Evolutionary conservation across 35 echinoderm and acorn worm genomes (phyloP).

Genomic region (Diadema setosum): DNA sequence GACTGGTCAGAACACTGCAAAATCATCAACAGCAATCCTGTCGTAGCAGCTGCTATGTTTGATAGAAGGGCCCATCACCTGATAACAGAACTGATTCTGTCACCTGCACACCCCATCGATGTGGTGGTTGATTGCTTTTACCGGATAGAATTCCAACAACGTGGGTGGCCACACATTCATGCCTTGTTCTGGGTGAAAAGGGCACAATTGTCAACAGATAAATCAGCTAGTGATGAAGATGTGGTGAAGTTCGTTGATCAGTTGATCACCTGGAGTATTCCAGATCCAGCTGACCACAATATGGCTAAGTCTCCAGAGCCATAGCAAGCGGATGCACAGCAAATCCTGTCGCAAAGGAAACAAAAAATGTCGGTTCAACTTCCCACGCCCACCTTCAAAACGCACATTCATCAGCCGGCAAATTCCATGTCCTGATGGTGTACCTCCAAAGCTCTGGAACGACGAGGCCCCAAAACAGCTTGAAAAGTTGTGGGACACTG

Average conservation of each 20-base stretch:
- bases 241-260: constrained; percentile 29
- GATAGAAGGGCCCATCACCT: constrained; percentile 56
- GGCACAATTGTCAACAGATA: constrained; percentile 21
- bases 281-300: neutral
- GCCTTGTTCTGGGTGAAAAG: constrained; percentile 59
- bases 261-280: constrained; percentile 1
- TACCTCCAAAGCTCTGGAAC: neutral
- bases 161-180: constrained; percentile 55
- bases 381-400: neutral
- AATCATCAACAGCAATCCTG: constrained; percentile 44
- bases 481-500: neutral
- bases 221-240: neutral
- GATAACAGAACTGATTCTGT: constrained; percentile 48
- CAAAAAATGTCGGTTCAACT: constrained; percentile 7
- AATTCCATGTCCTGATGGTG: neutral
- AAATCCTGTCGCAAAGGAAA: constrained; percentile 46
- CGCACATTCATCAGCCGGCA: constrained; percentile 25
- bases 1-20: constrained; percentile 58
- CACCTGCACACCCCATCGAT: constrained; percentile 32
- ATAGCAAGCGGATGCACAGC: constrained; percentile 41
- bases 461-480: neutral
- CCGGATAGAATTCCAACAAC: constrained; percentile 61
- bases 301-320: neutral
- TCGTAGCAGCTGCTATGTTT: constrained; percentile 74
- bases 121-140: constrained; percentile 69